Percentiles rank a stretch among this genome's conserved stretches.
Evolutionary conservation across 2,888 invertebrate species (phyloP).

Genomic region (Brenthis hecate): DNA sequence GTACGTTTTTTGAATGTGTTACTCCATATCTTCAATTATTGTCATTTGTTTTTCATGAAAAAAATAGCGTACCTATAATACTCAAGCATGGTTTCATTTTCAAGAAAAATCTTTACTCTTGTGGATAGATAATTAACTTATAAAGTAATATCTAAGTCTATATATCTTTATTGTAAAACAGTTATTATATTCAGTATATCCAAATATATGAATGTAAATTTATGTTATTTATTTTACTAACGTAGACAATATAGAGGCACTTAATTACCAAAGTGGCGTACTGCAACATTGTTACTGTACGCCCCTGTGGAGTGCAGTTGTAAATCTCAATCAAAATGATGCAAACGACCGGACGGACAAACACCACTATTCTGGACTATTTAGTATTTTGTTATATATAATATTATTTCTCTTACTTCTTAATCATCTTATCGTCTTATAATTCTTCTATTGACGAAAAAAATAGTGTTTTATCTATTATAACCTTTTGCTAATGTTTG

Average conservation of each 20-base stretch:
- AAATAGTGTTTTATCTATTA: not conserved
- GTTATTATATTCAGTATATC: too few relatives aligned
- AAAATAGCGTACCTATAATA: too few relatives aligned
- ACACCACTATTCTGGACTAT: conserved; percentile 53
- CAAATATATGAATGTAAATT: not conserved
- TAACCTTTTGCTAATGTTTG: not conserved
- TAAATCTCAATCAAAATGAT: conserved; percentile 80
- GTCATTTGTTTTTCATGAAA: too few relatives aligned
- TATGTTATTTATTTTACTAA: conserved; percentile 6
- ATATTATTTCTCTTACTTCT: not conserved
- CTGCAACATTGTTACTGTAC: conserved; percentile 61
- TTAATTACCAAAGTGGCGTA: conserved; percentile 79
- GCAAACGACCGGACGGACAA: conserved; percentile 66
- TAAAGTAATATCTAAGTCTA: too few relatives aligned
- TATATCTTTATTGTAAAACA: too few relatives aligned
- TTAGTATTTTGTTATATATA: not conserved
- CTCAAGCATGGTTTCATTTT: too few relatives aligned
- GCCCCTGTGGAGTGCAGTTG: conserved; percentile 65
- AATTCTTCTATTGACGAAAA: too few relatives aligned
- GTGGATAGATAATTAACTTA: too few relatives aligned
- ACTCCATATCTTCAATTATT: too few relatives aligned
- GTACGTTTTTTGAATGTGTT: too few relatives aligned
- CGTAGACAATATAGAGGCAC: conserved; percentile 43
- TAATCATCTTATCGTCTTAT: too few relatives aligned
- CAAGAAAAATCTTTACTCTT: too few relatives aligned